phyloP scores from a whole-genome alignment of 2,797 vertebrate genomes.

The Platyrinchus mystaceus region DNA sequence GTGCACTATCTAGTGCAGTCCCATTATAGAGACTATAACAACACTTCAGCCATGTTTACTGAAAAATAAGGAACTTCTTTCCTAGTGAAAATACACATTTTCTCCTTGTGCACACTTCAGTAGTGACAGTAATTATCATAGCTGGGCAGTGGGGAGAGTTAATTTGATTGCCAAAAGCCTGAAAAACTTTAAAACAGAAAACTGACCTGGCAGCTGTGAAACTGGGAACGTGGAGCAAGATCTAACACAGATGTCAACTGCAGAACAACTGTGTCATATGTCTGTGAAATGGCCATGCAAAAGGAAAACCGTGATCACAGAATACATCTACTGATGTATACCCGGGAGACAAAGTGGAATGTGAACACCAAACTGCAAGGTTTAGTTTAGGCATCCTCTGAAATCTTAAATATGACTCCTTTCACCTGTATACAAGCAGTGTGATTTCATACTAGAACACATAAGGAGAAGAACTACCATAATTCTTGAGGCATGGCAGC shows the following conservation, averaged over 20 bases:
- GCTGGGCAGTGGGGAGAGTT: rapidly evolving
- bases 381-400: neutral
- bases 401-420: neutral
- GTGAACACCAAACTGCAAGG: neutral
- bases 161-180: neutral
- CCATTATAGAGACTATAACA: neutral
- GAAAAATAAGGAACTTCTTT: neutral
- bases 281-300: neutral
- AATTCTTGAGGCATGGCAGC: neutral
- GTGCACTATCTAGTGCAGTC: neutral
- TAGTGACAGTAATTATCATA: neutral
- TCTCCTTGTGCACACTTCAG: neutral
- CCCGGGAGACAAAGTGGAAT: neutral
- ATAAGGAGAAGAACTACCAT: neutral
- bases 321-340: neutral
- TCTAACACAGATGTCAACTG: neutral
- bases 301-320: neutral
- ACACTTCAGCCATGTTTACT: neutral
- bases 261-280: neutral
- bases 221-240: neutral
- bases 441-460: neutral
- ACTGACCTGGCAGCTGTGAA: neutral
- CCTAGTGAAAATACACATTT: neutral
- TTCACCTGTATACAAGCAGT: rapidly evolving
- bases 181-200: neutral